Conservation (phyloP, 2,113 vertebrate genomes). For the Ptilorrhoa leucosticta region DNA sequence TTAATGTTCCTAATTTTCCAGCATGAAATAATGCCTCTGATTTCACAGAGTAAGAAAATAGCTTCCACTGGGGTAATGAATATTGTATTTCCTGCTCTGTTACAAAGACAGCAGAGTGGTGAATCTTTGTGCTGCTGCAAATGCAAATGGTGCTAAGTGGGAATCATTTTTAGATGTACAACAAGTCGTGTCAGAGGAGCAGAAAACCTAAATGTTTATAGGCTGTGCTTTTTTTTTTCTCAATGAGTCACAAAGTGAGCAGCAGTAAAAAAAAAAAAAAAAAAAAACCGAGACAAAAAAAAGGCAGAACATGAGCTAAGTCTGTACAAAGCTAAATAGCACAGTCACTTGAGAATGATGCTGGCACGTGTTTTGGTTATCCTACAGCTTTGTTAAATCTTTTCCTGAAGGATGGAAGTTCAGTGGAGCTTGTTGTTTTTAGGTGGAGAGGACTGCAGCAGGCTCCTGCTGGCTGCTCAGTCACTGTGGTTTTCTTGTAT, state of each 20-base stretch:
- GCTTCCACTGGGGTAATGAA: neutral
- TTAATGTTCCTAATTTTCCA: neutral
- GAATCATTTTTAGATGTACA: neutral
- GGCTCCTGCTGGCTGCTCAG: neutral
- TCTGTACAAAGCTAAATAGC: neutral
- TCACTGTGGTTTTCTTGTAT: neutral
- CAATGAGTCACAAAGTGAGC: conserved; percentile 32
- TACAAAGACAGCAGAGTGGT: neutral
- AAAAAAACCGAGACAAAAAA: neutral
- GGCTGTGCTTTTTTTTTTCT: neutral
- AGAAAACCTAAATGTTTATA: neutral
- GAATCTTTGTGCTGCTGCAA: neutral
- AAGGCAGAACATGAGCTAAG: neutral
- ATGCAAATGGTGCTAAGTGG: neutral
- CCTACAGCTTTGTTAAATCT: neutral
- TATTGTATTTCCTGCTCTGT: neutral
- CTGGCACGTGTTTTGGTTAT: neutral
- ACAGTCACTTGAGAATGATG: neutral
- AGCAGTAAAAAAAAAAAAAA: neutral
- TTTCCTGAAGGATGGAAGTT: neutral
- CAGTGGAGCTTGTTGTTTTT: neutral
- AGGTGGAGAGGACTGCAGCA: neutral
- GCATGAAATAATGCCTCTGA: neutral
- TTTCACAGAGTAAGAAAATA: neutral
- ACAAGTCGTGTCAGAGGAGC: neutral